Percentiles rank a stretch among this genome's conserved stretches.
Evolutionary conservation across 2,797 vertebrate species (phyloP).

Genomic region (Salmo trutta): DNA sequence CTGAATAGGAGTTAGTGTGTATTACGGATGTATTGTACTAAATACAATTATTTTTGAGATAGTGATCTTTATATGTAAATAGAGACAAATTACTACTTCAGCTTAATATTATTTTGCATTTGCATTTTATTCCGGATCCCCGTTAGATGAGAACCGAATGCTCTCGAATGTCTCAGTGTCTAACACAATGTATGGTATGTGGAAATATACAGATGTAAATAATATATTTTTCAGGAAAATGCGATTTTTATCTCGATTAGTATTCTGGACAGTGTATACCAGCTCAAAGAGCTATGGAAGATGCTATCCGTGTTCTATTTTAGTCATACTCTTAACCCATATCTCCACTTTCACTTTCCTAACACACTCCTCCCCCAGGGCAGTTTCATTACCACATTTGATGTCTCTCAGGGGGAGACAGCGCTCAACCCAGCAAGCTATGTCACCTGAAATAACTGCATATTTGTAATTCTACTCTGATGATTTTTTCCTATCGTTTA

Average conservation of each 20-base stretch:
- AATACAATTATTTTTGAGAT: neutral
- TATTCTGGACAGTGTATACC: neutral
- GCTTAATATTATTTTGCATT: neutral
- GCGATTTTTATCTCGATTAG: neutral
- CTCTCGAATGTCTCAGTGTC: neutral
- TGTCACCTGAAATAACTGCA: conserved; percentile 3
- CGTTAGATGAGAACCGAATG: too few species aligned
- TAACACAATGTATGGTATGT: neutral
- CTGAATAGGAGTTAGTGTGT: neutral
- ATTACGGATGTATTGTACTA: neutral
- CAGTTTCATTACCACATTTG: neutral
- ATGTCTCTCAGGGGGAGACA: neutral
- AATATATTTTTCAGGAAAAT: neutral
- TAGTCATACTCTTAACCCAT: conserved; percentile 5
- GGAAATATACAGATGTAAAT: neutral
- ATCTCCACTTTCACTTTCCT: neutral
- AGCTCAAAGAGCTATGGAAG: neutral
- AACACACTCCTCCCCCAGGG: neutral
- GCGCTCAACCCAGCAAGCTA: neutral
- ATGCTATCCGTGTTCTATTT: neutral
- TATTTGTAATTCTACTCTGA: neutral
- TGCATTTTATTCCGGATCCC: too few species aligned
- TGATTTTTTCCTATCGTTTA: neutral
- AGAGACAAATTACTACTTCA: neutral
- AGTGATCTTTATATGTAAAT: neutral